Evolutionary conservation across 2,797 vertebrate species (phyloP), one percentile per base, ranked within the genome.

Genomic region (Loris lydekkerianus): DNA sequence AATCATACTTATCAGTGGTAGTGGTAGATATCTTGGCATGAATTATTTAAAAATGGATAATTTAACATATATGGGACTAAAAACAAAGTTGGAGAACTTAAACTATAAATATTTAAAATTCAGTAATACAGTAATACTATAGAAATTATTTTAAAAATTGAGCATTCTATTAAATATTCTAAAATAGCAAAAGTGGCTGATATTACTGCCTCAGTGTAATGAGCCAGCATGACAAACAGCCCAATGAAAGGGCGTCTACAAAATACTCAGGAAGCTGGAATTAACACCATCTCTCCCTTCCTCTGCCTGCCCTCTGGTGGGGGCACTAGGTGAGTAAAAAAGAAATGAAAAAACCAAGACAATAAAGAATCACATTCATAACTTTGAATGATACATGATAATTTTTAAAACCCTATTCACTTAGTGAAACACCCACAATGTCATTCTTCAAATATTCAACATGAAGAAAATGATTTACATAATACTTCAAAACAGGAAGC

Each of bases 291-390:
- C 58, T 88, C 49, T 89, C 37, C 56, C 81, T 96, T 93, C 73
- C 85, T 96, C 37, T 90, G 93, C 87, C 94, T 95, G 95, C 93
- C 94, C 83, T 96, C 91, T 85, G 86, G 89, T 95, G 89, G 89
- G 91, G 60, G 25, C 86, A 49, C 14, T 46, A 65, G 78, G 31
- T n/a, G 56, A 85, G 11, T 29, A 93, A 86, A 29, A 89, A 94
- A 70, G 46, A 75, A 83, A 82, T 25, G 18, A 69, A 67, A 37
- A 93, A 61, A 37, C n/a, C 81, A 69, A 94, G 29, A 9, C 10
- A 87, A n/a, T 43, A 67, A 82, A 23, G 61, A 9, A 87, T 81
- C 69, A n/a, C 31, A 92, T 4, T 10, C 76, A 46, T 40, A 84
- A 86, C 61, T 90, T 37, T 2, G 7, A 89, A 89, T 31, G 63